Conservation (phyloP, 2,888 invertebrate species). For the Ceramica pisi region DNA sequence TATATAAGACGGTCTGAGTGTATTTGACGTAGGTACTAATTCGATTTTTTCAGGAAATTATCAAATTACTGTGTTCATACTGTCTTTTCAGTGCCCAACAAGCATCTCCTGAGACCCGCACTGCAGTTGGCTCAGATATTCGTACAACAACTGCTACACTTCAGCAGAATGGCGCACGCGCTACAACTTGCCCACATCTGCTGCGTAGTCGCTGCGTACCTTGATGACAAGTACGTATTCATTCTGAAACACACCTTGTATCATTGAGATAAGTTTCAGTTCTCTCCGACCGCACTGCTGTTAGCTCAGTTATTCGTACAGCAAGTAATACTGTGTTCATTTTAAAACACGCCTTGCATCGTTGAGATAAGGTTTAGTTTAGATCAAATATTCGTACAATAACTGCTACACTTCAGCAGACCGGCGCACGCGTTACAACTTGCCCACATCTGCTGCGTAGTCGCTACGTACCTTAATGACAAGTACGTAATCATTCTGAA, state of each 20-base stretch:
- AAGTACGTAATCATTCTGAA: constrained; percentile 72
- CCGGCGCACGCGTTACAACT: constrained; percentile 74
- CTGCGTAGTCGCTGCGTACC: constrained; percentile 70
- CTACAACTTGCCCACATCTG: constrained; percentile 78
- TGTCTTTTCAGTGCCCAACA: constrained; percentile 36
- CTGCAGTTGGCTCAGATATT: constrained; percentile 72
- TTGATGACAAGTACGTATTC: constrained; percentile 73
- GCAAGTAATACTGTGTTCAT: too few relatives aligned
- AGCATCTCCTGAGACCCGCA: constrained; percentile 43
- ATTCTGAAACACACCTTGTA: too few relatives aligned
- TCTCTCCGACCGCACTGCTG: constrained; percentile 66
- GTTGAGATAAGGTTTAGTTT: too few relatives aligned
- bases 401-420: constrained; percentile 70
- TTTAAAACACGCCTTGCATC: too few relatives aligned
- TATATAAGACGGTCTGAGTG: too few relatives aligned
- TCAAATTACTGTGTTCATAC: too few relatives aligned
- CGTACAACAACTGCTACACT: constrained; percentile 73
- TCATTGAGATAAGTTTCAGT: too few relatives aligned
- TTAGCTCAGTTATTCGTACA: too few relatives aligned
- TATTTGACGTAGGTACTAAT: neutral
- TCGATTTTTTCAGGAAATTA: too few relatives aligned
- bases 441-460: constrained; percentile 73
- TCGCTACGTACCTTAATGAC: constrained; percentile 71
- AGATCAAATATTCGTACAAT: constrained; percentile 74
- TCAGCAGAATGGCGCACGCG: constrained; percentile 64